phyloP scores from a whole-genome alignment of 2,888 invertebrate genomes.

The Plagiodera versicolora region DNA sequence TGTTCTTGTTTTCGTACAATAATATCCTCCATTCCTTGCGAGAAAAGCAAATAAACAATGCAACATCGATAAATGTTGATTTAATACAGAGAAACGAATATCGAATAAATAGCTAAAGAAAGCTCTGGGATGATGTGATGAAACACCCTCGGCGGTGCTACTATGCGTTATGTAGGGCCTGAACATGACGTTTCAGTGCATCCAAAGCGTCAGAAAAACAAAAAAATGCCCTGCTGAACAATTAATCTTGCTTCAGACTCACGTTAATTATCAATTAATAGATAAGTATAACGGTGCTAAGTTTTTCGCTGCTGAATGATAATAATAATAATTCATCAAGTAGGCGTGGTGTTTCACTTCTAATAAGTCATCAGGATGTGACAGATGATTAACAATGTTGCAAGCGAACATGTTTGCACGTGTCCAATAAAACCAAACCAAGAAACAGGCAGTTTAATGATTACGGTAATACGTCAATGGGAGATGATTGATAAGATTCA shows the following conservation, averaged over 20 bases:
- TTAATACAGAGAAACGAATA: too few relatives aligned
- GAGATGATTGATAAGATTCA: not conserved
- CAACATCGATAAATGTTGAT: too few relatives aligned
- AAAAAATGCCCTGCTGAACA: too few relatives aligned
- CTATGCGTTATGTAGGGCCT: too few relatives aligned
- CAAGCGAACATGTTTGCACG: not conserved
- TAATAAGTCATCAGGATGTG: not conserved
- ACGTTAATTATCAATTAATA: not conserved
- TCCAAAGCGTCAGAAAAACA: too few relatives aligned
- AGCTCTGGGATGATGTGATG: too few relatives aligned
- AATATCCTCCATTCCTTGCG: not conserved
- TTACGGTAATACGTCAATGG: not conserved
- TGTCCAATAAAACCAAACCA: not conserved
- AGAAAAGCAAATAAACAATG: not conserved
- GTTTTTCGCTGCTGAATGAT: not conserved
- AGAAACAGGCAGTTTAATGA: not conserved
- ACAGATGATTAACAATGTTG: not conserved
- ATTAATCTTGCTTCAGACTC: too few relatives aligned
- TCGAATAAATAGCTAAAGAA: too few relatives aligned
- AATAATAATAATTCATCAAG: not conserved
- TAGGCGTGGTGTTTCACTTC: not conserved
- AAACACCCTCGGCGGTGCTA: too few relatives aligned
- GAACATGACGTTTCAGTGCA: too few relatives aligned
- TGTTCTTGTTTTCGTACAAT: not conserved
- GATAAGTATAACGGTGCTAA: not conserved